Percentiles rank a stretch among this genome's conserved stretches.
These are phyloP conservation scores for Procambarus clarkii DNA, from an alignment of 1,140 invertebrate species.

Conservation along the genomic window DNA sequence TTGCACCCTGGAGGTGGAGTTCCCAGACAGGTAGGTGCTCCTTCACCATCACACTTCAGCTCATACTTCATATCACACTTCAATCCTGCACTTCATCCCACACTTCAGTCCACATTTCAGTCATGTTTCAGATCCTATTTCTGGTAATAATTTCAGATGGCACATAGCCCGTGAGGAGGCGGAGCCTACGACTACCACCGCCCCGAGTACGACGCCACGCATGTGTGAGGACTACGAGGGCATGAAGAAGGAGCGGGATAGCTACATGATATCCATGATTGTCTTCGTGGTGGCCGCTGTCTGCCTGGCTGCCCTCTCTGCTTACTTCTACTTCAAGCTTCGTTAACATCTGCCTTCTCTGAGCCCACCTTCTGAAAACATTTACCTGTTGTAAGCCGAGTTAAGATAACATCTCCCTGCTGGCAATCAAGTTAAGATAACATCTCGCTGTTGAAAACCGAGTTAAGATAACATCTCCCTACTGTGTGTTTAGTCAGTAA, in stretches of 20 bases:
- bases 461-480: no score
- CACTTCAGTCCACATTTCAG: no score
- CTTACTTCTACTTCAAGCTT: not conserved
- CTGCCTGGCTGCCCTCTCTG: not conserved
- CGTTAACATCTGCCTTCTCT: not conserved
- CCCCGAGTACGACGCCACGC: not conserved
- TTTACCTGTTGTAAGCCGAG: no score
- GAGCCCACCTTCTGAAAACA: no score
- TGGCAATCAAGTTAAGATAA: no score
- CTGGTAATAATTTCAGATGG: conserved; percentile 11
- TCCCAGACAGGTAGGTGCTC: conserved; percentile 25
- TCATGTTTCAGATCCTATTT: no score
- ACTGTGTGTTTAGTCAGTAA: no score
- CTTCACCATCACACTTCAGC: not conserved
- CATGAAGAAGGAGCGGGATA: not conserved
- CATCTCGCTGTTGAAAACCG: no score
- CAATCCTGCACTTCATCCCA: no score
- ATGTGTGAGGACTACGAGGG: not conserved
- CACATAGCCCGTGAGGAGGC: conserved; percentile 41
- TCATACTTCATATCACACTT: not conserved
- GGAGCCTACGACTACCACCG: not conserved
- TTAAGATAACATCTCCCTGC: no score
- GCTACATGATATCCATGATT: conserved; percentile 48
- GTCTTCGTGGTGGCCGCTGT: conserved; percentile 16
- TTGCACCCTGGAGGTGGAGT: conserved; percentile 13